These are phyloP conservation scores for Lepidothrix coronata DNA, from an alignment of 2,113 vertebrate genomes.

Conservation along the genomic window DNA sequence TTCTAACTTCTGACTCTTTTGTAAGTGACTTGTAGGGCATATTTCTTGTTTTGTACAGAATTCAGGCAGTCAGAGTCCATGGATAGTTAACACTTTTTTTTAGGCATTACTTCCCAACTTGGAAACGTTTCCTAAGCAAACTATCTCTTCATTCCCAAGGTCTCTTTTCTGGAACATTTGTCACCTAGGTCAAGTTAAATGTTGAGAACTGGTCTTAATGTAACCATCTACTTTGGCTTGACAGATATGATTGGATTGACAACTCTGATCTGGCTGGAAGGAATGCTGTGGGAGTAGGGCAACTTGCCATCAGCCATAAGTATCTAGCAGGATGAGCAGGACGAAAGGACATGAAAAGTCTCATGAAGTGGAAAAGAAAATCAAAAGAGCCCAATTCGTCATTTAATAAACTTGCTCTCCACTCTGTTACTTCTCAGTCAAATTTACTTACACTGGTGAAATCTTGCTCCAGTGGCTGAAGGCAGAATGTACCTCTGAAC, in stretches of 20 bases:
- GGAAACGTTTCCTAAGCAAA: not conserved
- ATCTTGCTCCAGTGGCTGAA: not conserved
- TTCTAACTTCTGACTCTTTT: not conserved
- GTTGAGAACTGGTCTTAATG: not conserved
- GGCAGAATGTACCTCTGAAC: not conserved
- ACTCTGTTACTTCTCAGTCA: not conserved
- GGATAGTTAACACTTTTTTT: not conserved
- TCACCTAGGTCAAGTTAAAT: slow-evolving; percentile 2
- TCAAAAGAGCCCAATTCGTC: not conserved
- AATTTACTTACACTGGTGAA: not conserved
- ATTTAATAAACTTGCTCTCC: not conserved
- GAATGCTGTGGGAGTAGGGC: slow-evolving; percentile 1
- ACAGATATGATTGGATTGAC: not conserved
- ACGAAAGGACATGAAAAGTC: not conserved
- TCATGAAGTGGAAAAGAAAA: not conserved
- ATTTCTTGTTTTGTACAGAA: not conserved
- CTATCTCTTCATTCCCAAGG: not conserved
- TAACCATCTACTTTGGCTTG: not conserved
- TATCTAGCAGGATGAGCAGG: not conserved
- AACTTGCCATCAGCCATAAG: not conserved
- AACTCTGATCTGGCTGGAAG: slow-evolving; percentile 23
- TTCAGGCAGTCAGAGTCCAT: not conserved
- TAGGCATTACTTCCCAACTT: not conserved
- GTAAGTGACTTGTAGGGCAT: not conserved
- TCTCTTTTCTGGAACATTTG: not conserved